Base-by-base conservation (phyloP, 2,113 vertebrate species). In the Toxotes jaculatrix region DNA sequence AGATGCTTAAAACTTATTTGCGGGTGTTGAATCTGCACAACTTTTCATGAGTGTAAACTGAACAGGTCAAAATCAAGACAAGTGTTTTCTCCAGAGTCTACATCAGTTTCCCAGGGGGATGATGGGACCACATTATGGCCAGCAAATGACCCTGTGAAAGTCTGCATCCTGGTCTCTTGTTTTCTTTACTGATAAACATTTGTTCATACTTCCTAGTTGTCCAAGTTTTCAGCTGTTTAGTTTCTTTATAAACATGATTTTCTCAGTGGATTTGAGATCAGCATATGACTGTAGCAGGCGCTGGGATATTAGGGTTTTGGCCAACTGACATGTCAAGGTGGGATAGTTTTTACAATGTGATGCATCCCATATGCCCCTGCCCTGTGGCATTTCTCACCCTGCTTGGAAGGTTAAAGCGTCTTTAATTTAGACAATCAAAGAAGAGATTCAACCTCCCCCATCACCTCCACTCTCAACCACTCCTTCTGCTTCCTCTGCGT, bases 261-360 rank as follows among this genome's bases (percentile, higher is more conserved):
- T 55, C 45, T 72, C 59, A 19, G n/a, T 70, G 34, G 77, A 66
- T 62, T 75, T 69, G 66, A 74, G 61, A 82, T 80, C 79, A 51
- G 65, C 1, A 9, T 49, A 21, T 60, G 57, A 62, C 63, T 17
- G 14, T 36, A 80, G 47, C 53, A 51, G 38, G 68, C 62, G 36
- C 34, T 2, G 17, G 34, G 82, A 55, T 77, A 51, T 43, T 14
- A 7, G 38, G 61, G 40, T 80, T 47, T 74, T 36, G 53, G 69
- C 27, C 74, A 80, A 82, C 65, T 60, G 56, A 71, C 60, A 67
- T 79, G 82, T 91, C 80, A 79, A 47, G 42, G 19, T 79, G 67
- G 75, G 34, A 57, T 59, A 49, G 70, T 83, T 92, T 85, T 72
- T 36, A 60, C 59, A 71, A 8, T 61, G 45, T 87, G 88, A 92